phyloP scores from a whole-genome alignment of 2,888 invertebrate genomes.

The Tipula confusa region DNA sequence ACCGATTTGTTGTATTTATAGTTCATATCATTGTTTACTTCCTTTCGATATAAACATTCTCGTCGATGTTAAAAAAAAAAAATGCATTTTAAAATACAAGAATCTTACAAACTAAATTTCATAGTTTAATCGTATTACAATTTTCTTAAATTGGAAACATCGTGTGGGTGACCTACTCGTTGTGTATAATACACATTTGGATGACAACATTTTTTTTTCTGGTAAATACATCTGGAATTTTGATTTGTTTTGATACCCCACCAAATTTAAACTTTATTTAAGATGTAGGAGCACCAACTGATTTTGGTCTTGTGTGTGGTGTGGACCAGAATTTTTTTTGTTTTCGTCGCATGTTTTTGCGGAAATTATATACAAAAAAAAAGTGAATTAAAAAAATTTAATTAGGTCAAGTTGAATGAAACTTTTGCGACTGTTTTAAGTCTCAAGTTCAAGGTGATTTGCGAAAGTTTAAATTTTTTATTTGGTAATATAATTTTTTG shows the following conservation, averaged over 20 bases:
- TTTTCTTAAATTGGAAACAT: neutral
- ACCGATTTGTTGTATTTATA: conserved; percentile 25
- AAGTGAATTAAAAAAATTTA: too few relatives aligned
- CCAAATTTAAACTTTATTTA: neutral
- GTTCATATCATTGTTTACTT: neutral
- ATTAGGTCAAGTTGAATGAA: neutral
- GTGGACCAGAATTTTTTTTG: neutral
- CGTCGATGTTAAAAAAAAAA: too few relatives aligned
- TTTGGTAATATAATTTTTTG: too few relatives aligned
- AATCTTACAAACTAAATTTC: neutral
- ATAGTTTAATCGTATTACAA: neutral
- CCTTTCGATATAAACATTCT: neutral
- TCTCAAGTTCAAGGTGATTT: neutral
- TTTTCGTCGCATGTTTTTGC: neutral
- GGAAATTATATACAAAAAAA: too few relatives aligned
- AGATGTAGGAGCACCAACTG: neutral
- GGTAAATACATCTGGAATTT: neutral
- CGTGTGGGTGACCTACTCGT: conserved; percentile 9
- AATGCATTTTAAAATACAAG: neutral
- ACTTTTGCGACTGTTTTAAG: neutral
- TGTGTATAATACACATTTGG: neutral
- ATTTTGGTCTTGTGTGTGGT: neutral
- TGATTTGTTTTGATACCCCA: neutral
- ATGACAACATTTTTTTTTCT: neutral
- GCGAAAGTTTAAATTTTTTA: too few relatives aligned